Evolutionary conservation across 2,797 vertebrate species (phyloP), one percentile per base, ranked within the genome.

Genomic region (Crocodylus rhombifer): DNA sequence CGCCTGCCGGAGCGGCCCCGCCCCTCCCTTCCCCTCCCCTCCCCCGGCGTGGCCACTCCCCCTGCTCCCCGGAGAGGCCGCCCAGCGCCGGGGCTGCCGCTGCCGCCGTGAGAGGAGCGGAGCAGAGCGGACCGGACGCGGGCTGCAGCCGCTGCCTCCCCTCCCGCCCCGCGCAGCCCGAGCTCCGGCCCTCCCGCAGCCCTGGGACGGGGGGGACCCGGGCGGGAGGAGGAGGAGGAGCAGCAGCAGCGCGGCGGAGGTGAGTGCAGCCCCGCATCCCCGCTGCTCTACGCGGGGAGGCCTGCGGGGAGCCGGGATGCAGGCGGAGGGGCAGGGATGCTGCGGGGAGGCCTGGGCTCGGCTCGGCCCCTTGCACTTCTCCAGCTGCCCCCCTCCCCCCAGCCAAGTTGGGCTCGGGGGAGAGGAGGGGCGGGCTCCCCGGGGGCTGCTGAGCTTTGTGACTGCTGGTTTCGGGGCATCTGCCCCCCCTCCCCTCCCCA

Each of bases 21-120:
- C 92, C 87, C 92, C 96, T 82, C 83, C 74, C 92, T 82, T 78
- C 94, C 87, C 86, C 67, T 81, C 81, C 85, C 77, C 84, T 64
- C 86, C 91, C 88, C 79, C 82, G 71, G 81, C n/a, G 42, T 42
- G n/a, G 61, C 42, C 61, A 80, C 85, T 84, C 93, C 94, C 95
- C 91, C 78, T 69, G 77, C 97, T 96, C 94, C 97, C 93, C 86
- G 67, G 82, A 94, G 96, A 96, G 96, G 93, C 94, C 93, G 96
- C 23, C 95, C 94, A 21, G 89, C 57, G 84, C 82, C 63, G 80
- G 91, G 96, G 87, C 30, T 30, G 7, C 82, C 28, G 42, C 26
- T 21, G 92, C 69, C 88, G 89, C 89, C 69, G 87, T 87, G 42
- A 42, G 42, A 42, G 42, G 42, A 42, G 8, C 42, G 42, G 42